phyloP scores from a whole-genome alignment of 2,797 vertebrate species.

The Miopithecus talapoin region DNA sequence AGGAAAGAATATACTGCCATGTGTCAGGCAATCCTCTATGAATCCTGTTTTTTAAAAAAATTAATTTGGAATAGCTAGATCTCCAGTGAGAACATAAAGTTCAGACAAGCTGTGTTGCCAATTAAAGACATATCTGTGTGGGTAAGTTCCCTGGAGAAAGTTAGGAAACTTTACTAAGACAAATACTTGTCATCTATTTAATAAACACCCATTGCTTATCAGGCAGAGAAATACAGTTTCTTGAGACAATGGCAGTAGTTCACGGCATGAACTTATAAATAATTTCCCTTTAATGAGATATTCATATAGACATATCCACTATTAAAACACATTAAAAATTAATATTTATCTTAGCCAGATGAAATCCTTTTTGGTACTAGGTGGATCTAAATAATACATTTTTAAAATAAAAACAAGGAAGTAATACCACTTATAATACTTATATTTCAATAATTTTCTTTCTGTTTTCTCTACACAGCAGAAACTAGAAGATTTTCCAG shows the following conservation, averaged over 20 bases:
- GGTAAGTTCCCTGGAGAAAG: not conserved
- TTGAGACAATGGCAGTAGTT: not conserved
- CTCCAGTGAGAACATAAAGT: not conserved
- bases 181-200: not conserved
- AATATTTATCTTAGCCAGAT: conserved; percentile 33
- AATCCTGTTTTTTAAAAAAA: not conserved
- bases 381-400: conserved; percentile 21
- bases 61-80: not conserved
- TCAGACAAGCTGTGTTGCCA: not conserved
- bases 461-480: not conserved
- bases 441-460: conserved; percentile 15
- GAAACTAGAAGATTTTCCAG: conserved; percentile 26
- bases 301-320: not conserved
- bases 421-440: not conserved
- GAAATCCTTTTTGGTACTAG: not conserved
- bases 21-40: not conserved
- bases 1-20: not conserved
- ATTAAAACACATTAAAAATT: not conserved
- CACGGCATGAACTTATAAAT: not conserved
- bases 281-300: conserved; percentile 21
- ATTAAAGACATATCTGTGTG: not conserved
- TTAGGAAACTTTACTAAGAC: not conserved
- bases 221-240: not conserved
- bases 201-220: not conserved
- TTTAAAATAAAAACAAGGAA: conserved; percentile 24